Percentiles rank a stretch among this genome's conserved stretches.
Conservation (phyloP, 2,888 invertebrate species). For the Panorpa germanica region DNA sequence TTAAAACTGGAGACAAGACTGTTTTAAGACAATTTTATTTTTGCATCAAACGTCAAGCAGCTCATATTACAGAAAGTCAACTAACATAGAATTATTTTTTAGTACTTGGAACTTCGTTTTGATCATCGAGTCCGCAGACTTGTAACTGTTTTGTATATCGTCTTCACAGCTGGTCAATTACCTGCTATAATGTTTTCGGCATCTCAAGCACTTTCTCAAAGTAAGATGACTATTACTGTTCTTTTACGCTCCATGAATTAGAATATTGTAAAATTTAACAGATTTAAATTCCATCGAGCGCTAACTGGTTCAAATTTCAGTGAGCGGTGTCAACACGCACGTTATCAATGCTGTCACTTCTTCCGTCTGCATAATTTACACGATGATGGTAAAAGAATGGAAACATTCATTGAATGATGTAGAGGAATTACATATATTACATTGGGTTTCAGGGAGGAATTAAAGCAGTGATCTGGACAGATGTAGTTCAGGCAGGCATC, state of each 20-base stretch:
- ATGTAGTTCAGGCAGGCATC: conserved; percentile 25
- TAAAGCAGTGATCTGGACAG: conserved; percentile 32
- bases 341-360: conserved; percentile 30
- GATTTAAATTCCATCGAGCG: too few relatives aligned
- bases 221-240: too few relatives aligned
- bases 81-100: too few relatives aligned
- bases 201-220: conserved; percentile 21
- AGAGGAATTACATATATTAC: neutral
- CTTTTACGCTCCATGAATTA: too few relatives aligned
- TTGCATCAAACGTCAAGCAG: too few relatives aligned
- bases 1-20: too few relatives aligned
- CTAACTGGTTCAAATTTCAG: too few relatives aligned
- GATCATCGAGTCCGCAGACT: conserved; percentile 18
- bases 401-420: neutral
- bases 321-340: conserved; percentile 33
- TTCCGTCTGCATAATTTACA: conserved; percentile 35
- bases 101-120: conserved; percentile 22
- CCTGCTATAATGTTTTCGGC: conserved; percentile 22
- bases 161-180: too few relatives aligned
- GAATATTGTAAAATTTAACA: too few relatives aligned
- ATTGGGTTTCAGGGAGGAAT: conserved; percentile 23
- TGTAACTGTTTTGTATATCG: conserved; percentile 19
- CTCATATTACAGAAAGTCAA: too few relatives aligned
- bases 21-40: too few relatives aligned
- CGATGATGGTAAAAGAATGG: conserved; percentile 28